Percentiles rank a stretch among this genome's conserved stretches.
These are phyloP conservation scores for Hyperoplus immaculatus DNA, from an alignment of 2,797 vertebrate species.

Conservation along the genomic window DNA sequence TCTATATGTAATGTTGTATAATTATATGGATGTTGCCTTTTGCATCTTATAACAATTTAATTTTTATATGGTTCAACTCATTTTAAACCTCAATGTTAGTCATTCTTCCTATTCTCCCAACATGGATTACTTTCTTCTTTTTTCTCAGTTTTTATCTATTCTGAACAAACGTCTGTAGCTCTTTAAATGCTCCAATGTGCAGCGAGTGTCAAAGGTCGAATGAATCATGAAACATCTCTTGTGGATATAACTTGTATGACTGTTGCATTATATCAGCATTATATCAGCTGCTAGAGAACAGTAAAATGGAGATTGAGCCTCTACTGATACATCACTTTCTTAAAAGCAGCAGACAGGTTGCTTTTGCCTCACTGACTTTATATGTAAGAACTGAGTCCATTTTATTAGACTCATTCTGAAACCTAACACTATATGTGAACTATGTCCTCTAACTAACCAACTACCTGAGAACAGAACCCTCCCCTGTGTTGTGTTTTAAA, in stretches of 20 bases:
- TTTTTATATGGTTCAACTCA: too few species aligned
- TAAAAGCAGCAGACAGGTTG: conserved; percentile 7
- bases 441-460: conserved; percentile 51
- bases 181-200: neutral
- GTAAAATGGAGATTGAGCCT: conserved; percentile 16
- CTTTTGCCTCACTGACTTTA: conserved; percentile 3
- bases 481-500: conserved; percentile 42
- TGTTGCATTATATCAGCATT: neutral
- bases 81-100: too few species aligned
- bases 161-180: conserved; percentile 17
- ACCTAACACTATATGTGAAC: conserved; percentile 33
- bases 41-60: too few species aligned
- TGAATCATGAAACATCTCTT: too few species aligned
- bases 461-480: conserved; percentile 61
- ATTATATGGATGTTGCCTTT: too few species aligned
- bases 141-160: neutral
- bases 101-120: conserved; percentile 7
- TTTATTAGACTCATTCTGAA: conserved; percentile 26
- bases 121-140: neutral
- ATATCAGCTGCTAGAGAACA: conserved; percentile 8
- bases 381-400: neutral
- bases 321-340: conserved; percentile 30
- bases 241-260: too few species aligned
- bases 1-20: too few species aligned
- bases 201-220: too few species aligned